Base-by-base conservation (phyloP, 2,797 vertebrate species). In the Alcedo quadribrachys region DNA sequence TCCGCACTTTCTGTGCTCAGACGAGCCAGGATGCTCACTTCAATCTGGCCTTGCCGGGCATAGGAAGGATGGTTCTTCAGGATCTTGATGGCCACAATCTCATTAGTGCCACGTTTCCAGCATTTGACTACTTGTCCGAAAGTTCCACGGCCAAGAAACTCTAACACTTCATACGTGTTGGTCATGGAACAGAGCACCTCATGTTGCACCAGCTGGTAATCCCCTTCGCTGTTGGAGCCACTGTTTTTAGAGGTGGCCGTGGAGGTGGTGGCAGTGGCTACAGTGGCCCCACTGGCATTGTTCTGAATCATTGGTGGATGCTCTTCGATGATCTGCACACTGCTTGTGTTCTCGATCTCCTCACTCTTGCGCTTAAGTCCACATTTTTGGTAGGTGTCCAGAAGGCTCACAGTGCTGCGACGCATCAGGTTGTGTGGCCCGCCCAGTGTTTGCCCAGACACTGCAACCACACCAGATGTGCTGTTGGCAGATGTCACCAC, bases 81-180 rank as follows among this genome's bases (percentile, higher is more conserved):
- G 97, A 99, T 99, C 97, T 99, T 99, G 97, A 99, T 99, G n/a
- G 99, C 99, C 96, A 99, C 99, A 20, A 99, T 99, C 96, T 99
- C 99, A 13, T 99, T 99, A 96, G 99, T 99, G 95, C 99, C 99
- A 92, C 99, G 98, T 95, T 99, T 99, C 99, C 99, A 99, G 98
- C 99, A 99, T 97, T 99, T 99, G 21, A 99, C 99, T 97, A 99
- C 99, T 95, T 99, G 99, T 78, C 99, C 99, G 1, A 99, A 99
- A 30, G 99, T 99, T 61, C 99, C 99, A 54, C 99, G 97, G 68
- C 99, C 99, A 96, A 99, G 95, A 97, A 99, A 99, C 95, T 99
- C 99, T 96, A 99, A 96, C 85, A 99, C 99, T 94, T 99, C 99
- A 0, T 99, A 99, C 0, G 99, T 99, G 97, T 99, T 99, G 97